Base-by-base conservation (phyloP, 2,888 invertebrate genomes). In the Chrysina gloriosa region DNA sequence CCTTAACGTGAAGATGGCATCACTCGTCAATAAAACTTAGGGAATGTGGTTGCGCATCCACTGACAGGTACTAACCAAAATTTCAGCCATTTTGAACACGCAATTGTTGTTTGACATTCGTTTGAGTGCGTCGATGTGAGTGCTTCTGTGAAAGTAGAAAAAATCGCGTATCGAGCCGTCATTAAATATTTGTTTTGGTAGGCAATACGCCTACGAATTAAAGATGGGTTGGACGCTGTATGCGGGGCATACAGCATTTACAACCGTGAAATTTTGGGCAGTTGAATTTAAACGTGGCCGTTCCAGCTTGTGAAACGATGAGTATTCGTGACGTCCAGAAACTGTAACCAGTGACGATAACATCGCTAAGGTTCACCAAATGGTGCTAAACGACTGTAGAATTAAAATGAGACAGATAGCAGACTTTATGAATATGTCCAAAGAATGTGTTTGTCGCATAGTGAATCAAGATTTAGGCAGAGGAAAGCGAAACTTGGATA, bases 401-500 rank as follows among this genome's bases (percentile, higher is more conserved):
- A 58, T 64, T 42, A 71, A 71, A 70, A 54, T 73, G 45, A 54
- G 65, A 52, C 54, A 72, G 68, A 69, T 70, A 70, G 70, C 69
- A 56, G 66, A 71, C 50, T 65, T 21, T 61, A 58, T 69, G 64
- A 63, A 66, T 27, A 72, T 69, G 48, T 68, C 69, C 2, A 67
- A 69, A 47, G 68, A 72, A 63, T 61, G 68, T 56, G 68, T 72
- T 58, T 45, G 45, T 70, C 70, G 65, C 64, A 71, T 70, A 61
- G 63, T 73, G 52, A 63, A 71, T 56, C 50, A 68, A 71, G 36
- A 70, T 68, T 70, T 73, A 69, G 67, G 42, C 65, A 73, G 70
- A 68, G 71, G 67, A 70, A 73, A 73, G 65, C 70, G 74, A 79
- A 73, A 76, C 73, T 34, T 63, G 67, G 63, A 63, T 67, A 14